These are phyloP conservation scores for Menura novaehollandiae DNA, from an alignment of 2,113 vertebrate species.

Conservation along the genomic window DNA sequence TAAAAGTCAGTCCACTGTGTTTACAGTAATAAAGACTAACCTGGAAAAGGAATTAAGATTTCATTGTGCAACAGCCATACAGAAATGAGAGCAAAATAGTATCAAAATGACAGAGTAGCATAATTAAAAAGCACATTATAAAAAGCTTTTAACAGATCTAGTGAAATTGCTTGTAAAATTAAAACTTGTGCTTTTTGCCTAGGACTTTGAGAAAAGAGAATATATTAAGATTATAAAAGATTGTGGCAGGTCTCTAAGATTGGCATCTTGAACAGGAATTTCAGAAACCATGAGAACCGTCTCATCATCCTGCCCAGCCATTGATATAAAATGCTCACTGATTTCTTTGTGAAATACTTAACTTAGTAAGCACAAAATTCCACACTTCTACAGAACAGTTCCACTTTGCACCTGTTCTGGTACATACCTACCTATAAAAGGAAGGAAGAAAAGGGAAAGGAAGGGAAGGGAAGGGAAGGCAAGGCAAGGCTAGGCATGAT, in stretches of 20 bases:
- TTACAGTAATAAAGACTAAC: not conserved
- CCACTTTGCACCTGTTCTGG: not conserved
- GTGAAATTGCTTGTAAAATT: not conserved
- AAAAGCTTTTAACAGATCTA: not conserved
- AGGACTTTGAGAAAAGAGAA: not conserved
- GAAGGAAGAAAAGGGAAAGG: too few relatives aligned
- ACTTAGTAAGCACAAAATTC: not conserved
- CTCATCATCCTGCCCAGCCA: not conserved
- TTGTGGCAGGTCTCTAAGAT: not conserved
- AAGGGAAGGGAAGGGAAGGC: not conserved
- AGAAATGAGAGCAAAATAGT: not conserved
- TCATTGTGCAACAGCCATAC: not conserved
- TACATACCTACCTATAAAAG: not conserved
- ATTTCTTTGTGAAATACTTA: not conserved
- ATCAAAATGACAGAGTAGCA: not conserved
- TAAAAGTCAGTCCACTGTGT: not conserved
- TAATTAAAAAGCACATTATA: not conserved
- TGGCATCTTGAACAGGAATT: not conserved
- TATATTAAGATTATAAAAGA: not conserved
- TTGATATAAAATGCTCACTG: not conserved
- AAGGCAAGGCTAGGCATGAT: rapidly evolving
- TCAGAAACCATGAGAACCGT: not conserved
- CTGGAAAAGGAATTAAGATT: not conserved
- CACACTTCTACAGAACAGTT: not conserved
- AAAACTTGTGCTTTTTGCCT: not conserved